Base-by-base conservation (phyloP, 23 tunicate species). In the Halocynthia roretzi region DNA sequence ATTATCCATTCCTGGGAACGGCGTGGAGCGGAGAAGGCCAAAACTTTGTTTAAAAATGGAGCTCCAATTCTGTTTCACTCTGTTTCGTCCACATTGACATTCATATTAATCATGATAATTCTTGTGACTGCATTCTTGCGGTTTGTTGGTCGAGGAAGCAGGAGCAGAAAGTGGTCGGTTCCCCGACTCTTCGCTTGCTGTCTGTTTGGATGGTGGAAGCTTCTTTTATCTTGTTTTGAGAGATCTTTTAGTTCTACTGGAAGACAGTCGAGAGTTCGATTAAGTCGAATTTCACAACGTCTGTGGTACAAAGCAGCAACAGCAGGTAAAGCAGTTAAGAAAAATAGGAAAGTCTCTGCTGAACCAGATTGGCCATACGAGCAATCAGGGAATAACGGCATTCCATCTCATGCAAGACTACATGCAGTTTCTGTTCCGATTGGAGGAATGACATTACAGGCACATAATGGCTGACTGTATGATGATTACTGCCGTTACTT, bases 171-270 rank as follows among this genome's bases (percentile, higher is more conserved):
- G 53, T 23, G 92, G 52, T 66, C 78, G 50, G 68, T 87, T 12
- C 76, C 83, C 8, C 82, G 87, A 31, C 53, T 92, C n/a, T 7
- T 86, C 6, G 56, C 89, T 12, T 77, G 98, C n/a, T 86, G 87
- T 56, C 82, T 86, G 51, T 86, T 91, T 50, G 71, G 84, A 58
- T 91, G 97, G 97, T 85, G 90, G 90, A 91, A 91, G 72, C 49
- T 65, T 18, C 14, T 80, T 50, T 50, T 50, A 19, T 19, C 63
- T 23, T 53, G 19, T 10, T 20, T 56, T 14, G 18, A 54, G 14
- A 53, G 56, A 14, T 74, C 56, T 50, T n/a, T 74, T 2, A 56
- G 50, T 12, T 74, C 78, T 10, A 64, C 78, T 12, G 31, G 70
- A 15, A 65, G 31, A 15, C 70, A 65, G 0, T 20, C 61, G 18